Base-by-base conservation (phyloP, 2,113 vertebrate species). In the Gallinago jamesoni region DNA sequence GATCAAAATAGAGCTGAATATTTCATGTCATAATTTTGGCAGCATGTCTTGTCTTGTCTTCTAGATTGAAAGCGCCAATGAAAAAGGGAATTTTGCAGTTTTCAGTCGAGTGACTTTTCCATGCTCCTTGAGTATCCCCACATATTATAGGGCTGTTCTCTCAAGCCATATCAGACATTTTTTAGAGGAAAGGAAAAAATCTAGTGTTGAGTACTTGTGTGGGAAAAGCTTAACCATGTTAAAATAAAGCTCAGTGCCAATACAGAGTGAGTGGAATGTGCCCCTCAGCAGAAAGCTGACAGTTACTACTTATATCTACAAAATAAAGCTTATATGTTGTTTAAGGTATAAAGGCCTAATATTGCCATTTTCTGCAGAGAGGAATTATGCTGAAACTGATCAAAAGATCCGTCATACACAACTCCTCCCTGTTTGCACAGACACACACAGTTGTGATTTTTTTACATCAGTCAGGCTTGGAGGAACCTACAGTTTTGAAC, bases 1-100 rank as follows among this genome's bases (percentile, higher is more conserved):
- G 73, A 94, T 93, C 94, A 94, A 96, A 96, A 96, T 92, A 96
- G 76, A 93, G 55, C 81, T 82, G 84, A 94, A 89, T 96, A 94
- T 87, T 93, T 96, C 83, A 90, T 94, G 91, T 83, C 86, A 79
- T 81, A 96, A 78, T 94, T 93, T 95, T 95, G 95, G 96, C 92
- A 94, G 74, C 66, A 84, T 14, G 21, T 93, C 78, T 89, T 35
- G 1, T 97, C 91, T 92, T 76, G 47, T 85, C 85, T 96, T 90
- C 50, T 93, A 43, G 45, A 41, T 57, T 79, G 69, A 92, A 91
- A 89, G 74, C 15, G 76, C 73, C 69, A 82, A 60, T 84, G 70
- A 89, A 92, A 93, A 96, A 57, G 4, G 23, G 53, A 78, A 84
- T 91, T 87, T 68, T 96, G 48, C 48, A 62, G 43, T 89, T 94